phyloP scores from a whole-genome alignment of 1,140 invertebrate species.

The Drosophila tristis region DNA sequence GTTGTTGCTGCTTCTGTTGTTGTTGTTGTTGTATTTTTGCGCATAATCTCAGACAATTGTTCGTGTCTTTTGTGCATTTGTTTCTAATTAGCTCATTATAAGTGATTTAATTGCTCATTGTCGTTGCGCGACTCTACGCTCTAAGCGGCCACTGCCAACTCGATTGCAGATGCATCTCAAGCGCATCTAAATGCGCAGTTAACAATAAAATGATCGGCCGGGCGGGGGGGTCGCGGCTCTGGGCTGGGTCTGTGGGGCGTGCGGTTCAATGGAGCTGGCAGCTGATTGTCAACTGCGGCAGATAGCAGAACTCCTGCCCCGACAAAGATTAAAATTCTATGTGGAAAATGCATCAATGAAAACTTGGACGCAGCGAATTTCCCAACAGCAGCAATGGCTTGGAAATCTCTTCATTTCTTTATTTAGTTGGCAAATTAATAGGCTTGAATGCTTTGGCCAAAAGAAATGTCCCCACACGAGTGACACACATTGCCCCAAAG shows the following conservation, averaged over 20 bases:
- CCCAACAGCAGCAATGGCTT: too few species aligned
- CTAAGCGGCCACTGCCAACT: constrained; percentile 39
- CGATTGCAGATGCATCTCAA: constrained; percentile 48
- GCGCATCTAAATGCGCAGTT: constrained; percentile 63
- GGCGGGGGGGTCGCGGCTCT: too few species aligned
- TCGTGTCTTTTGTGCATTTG: constrained; percentile 43
- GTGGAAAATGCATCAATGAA: constrained; percentile 2
- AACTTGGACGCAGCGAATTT: background rate
- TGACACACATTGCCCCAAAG: constrained; percentile 64
- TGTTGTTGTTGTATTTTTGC: background rate
- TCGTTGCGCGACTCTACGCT: constrained; percentile 27
- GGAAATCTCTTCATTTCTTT: too few species aligned
- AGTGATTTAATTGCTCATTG: constrained; percentile 67
- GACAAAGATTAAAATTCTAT: background rate
- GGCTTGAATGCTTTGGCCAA: constrained; percentile 2
- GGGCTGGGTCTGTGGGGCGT: too few species aligned
- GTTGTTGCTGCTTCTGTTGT: background rate
- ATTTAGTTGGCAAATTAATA: constrained; percentile 1
- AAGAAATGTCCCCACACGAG: constrained; percentile 24
- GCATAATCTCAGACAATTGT: constrained; percentile 35
- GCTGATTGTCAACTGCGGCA: constrained; percentile 3
- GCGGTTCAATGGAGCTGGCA: background rate
- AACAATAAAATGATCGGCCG: background rate
- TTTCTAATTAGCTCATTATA: constrained; percentile 69
- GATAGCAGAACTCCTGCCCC: background rate